phyloP scores from a whole-genome alignment of 2,113 vertebrate species.

The Anhinga anhinga region DNA sequence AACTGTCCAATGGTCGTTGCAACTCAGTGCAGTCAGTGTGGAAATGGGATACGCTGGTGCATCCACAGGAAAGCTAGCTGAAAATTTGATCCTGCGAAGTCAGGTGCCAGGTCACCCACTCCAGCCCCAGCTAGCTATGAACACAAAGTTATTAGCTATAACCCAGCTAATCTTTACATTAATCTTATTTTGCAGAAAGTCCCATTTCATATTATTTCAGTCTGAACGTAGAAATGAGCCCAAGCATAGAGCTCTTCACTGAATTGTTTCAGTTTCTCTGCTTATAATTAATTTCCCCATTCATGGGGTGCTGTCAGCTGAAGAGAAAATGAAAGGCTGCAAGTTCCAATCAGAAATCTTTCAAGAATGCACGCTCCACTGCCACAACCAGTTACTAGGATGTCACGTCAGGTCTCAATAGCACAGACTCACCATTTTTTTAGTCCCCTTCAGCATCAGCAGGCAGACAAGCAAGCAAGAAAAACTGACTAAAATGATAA shows the following conservation, averaged over 20 bases:
- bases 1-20: neutral
- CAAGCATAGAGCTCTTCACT: neutral
- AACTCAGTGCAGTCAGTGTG: neutral
- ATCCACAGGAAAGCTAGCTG: neutral
- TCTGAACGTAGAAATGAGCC: neutral
- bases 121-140: neutral
- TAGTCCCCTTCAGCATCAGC: neutral
- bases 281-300: neutral
- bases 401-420: neutral
- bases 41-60: neutral
- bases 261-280: conserved; percentile 6
- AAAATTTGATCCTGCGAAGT: neutral
- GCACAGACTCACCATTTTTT: neutral
- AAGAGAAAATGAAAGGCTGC: conserved; percentile 29
- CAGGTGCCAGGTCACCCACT: neutral
- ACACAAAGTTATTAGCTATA: neutral
- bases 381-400: neutral
- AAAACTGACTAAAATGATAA: conserved; percentile 12
- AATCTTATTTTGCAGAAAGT: neutral
- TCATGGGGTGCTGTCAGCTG: conserved; percentile 15
- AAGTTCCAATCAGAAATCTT: conserved; percentile 20
- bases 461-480: neutral
- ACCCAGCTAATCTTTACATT: neutral
- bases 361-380: neutral
- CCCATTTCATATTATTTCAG: neutral